Percentiles rank a stretch among this genome's conserved stretches.
phyloP scores from a whole-genome alignment of 2,113 vertebrate species.

The Mellivora capensis region DNA sequence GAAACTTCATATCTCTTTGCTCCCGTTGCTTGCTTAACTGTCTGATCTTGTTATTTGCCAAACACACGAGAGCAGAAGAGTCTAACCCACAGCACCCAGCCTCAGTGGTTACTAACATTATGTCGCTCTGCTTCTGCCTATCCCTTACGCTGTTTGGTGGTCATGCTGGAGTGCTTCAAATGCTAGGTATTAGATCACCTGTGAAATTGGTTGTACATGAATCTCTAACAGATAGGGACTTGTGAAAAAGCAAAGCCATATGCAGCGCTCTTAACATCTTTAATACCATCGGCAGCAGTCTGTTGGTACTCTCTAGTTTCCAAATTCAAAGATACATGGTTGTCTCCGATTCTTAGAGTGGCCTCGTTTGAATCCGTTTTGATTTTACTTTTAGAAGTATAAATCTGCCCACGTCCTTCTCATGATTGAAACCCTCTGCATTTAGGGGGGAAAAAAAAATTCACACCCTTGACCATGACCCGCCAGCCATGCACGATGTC shows the following conservation, averaged over 20 bases:
- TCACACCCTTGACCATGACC: not conserved
- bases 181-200: not conserved
- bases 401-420: not conserved
- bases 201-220: not conserved
- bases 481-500: accelerated
- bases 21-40: not conserved
- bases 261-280: not conserved
- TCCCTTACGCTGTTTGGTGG: not conserved
- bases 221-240: not conserved
- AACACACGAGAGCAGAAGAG: not conserved
- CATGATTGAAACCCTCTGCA: not conserved
- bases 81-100: not conserved
- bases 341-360: not conserved
- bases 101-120: not conserved
- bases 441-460: not conserved
- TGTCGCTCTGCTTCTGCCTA: not conserved
- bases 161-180: not conserved
- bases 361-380: not conserved
- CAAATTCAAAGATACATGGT: not conserved
- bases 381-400: not conserved
- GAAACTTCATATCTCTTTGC: not conserved
- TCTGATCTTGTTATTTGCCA: not conserved
- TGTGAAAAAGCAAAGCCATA: not conserved
- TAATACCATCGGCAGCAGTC: not conserved
- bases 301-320: not conserved